Percentiles rank a stretch among this genome's conserved stretches.
phyloP scores from a whole-genome alignment of 2,113 vertebrate genomes.

The Nematolebias whitei region DNA sequence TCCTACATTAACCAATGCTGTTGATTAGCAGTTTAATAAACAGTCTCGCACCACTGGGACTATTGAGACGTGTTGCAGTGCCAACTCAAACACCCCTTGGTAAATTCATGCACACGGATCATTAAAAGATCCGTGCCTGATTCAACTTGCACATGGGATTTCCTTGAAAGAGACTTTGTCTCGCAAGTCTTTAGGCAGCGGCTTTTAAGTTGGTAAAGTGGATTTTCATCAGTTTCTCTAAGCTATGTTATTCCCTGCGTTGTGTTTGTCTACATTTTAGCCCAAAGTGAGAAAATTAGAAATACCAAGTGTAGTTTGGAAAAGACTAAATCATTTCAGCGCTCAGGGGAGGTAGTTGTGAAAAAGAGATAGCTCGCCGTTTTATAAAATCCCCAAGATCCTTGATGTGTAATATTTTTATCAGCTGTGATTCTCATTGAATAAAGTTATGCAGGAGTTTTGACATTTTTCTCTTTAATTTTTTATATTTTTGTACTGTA shows the following conservation, averaged over 20 bases:
- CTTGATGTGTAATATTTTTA: not conserved
- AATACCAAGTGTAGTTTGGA: conserved; percentile 32
- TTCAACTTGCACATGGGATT: conserved; percentile 70
- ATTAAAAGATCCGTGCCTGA: conserved; percentile 59
- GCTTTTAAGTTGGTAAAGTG: conserved; percentile 56
- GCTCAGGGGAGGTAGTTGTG: not conserved
- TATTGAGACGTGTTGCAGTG: conserved; percentile 56
- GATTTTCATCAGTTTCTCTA: conserved; percentile 33
- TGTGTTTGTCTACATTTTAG: conserved; percentile 34
- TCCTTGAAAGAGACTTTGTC: conserved; percentile 47
- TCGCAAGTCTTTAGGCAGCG: conserved; percentile 31
- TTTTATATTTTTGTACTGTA: conserved; percentile 69
- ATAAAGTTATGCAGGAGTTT: not conserved
- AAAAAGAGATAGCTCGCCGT: too few relatives aligned
- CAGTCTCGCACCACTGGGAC: conserved; percentile 67
- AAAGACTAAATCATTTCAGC: conserved; percentile 38
- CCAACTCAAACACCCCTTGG: conserved; percentile 61
- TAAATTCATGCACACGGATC: conserved; percentile 68
- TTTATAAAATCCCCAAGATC: too few relatives aligned
- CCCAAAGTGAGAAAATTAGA: conserved; percentile 8
- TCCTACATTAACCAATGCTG: conserved; percentile 66
- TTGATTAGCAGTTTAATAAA: conserved; percentile 72
- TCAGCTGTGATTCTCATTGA: conserved; percentile 10
- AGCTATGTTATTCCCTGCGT: conserved; percentile 29
- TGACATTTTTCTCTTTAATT: not conserved